These are phyloP conservation scores for Bombus pyrosoma DNA, from an alignment of 1,140 invertebrate genomes.

Conservation along the genomic window DNA sequence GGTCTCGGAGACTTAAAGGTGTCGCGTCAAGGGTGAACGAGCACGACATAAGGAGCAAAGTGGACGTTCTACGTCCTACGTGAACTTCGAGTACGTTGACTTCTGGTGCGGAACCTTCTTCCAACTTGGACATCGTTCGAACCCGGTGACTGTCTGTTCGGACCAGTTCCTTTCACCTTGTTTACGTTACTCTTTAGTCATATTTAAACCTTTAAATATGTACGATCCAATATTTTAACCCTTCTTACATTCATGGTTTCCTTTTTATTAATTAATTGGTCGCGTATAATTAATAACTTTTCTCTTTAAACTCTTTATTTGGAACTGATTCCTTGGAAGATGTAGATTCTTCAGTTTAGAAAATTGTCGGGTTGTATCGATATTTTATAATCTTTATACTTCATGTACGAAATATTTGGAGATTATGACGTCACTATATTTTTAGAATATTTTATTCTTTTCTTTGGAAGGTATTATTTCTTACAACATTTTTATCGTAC, in stretches of 20 bases:
- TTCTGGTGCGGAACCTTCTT: constrained; percentile 44
- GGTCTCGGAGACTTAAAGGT: constrained; percentile 59
- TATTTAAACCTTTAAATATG: not conserved
- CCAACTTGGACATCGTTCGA: constrained; percentile 2
- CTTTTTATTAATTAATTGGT: no score
- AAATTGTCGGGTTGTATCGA: not conserved
- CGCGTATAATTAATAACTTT: not conserved
- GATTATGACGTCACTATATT: no score
- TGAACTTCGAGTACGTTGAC: constrained; percentile 23
- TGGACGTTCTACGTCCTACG: constrained; percentile 34
- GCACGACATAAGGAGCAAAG: constrained; percentile 74
- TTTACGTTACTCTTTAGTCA: not conserved
- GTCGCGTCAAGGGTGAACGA: constrained; percentile 78
- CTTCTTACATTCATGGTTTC: no score
- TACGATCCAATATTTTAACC: no score
- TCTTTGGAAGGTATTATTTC: not conserved
- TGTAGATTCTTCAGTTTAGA: no score
- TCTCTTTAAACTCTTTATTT: not conserved
- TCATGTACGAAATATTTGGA: no score
- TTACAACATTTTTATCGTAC: no score
- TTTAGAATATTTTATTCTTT: not conserved
- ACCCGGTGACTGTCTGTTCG: constrained; percentile 5
- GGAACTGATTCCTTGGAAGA: not conserved
- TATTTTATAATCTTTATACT: not conserved
- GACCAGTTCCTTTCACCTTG: no score